These are phyloP conservation scores for Aelia acuminata DNA, from an alignment of 2,888 invertebrate species.

Conservation along the genomic window DNA sequence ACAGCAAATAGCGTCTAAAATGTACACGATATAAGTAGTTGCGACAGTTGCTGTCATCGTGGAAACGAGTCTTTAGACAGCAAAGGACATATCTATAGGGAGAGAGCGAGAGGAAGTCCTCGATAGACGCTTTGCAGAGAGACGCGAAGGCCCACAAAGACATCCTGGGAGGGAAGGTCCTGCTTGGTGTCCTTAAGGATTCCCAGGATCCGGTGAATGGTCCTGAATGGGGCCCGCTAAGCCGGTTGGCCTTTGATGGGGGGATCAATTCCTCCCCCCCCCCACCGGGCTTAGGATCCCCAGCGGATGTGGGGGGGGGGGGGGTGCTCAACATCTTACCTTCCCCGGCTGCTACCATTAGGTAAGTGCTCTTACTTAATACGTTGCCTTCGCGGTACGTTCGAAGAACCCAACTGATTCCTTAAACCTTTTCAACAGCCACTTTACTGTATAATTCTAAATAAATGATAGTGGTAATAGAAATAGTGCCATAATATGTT, in stretches of 20 bases:
- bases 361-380: neutral
- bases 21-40: neutral
- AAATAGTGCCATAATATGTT: too few relatives aligned
- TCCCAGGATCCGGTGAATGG: conserved; percentile 44
- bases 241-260: conserved; percentile 54
- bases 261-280: conserved; percentile 6
- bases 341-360: neutral
- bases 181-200: neutral
- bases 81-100: neutral
- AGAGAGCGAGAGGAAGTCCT: neutral
- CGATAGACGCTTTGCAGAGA: neutral
- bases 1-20: too few relatives aligned
- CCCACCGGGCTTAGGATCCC: neutral
- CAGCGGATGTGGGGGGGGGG: neutral
- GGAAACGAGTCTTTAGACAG: neutral
- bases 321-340: conserved; percentile 1
- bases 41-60: neutral
- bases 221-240: conserved; percentile 53
- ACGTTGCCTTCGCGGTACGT: neutral
- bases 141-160: neutral
- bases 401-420: too few relatives aligned
- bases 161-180: conserved; percentile 4
- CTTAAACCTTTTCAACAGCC: too few relatives aligned
- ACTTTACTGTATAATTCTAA: too few relatives aligned
- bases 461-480: too few relatives aligned